phyloP scores from a whole-genome alignment of 2,888 invertebrate genomes.

The Cecidostiba fungosa region DNA sequence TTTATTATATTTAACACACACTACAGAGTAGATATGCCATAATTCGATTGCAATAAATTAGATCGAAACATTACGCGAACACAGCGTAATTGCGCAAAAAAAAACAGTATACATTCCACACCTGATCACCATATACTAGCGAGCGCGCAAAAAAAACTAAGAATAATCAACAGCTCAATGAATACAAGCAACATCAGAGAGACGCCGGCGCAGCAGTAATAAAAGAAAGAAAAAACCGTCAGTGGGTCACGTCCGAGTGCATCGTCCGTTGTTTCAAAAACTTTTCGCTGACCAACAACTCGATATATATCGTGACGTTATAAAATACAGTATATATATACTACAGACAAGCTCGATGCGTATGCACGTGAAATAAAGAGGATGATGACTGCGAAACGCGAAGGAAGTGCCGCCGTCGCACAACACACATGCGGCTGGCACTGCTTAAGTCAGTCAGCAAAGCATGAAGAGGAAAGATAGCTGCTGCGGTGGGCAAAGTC shows the following conservation, averaged over 20 bases:
- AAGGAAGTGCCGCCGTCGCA: slow-evolving; percentile 26
- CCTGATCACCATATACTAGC: background rate
- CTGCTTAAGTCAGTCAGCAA: slow-evolving; percentile 51
- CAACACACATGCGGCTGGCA: background rate
- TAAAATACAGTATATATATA: too few relatives aligned
- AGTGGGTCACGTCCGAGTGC: slow-evolving; percentile 29
- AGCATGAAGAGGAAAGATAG: slow-evolving; percentile 48
- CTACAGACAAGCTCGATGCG: background rate
- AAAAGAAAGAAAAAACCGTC: background rate
- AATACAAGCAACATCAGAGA: background rate
- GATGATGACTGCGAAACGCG: background rate
- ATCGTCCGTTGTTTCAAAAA: background rate
- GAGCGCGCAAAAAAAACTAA: background rate
- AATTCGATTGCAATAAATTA: background rate
- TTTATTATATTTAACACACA: background rate
- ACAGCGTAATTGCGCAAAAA: background rate
- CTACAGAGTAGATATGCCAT: too few relatives aligned
- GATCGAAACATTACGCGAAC: background rate
- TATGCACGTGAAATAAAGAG: background rate
- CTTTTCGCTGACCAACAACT: background rate
- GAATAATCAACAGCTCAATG: background rate
- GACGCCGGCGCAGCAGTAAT: slow-evolving; percentile 3
- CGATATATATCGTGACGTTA: background rate
- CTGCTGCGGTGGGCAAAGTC: background rate
- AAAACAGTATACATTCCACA: background rate